Evolutionary conservation across 2,113 vertebrate genomes (phyloP), one percentile per base, ranked within the genome.

Genomic region (Tympanuchus pallidicinctus): DNA sequence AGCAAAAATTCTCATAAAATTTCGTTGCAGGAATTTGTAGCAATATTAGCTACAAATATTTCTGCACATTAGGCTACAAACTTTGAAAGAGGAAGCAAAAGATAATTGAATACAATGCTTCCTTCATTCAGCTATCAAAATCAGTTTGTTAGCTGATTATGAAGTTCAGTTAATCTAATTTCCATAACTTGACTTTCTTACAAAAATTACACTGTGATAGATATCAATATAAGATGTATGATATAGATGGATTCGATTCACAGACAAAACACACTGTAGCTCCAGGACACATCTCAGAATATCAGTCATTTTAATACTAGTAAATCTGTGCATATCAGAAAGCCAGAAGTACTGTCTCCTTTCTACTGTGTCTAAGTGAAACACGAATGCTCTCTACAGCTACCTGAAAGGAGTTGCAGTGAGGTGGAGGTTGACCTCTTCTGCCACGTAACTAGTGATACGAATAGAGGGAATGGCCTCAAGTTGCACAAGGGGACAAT

Each of bases 321-420:
- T 74, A 86, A 81, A 93, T 75, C 80, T 93, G 36, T 48, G 74
- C 13, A 36, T 50, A 88, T 69, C 79, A 89, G 65, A 92, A 82
- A 92, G 45, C 38, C 34, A 70, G 85, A 13, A 48, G 4, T 15
- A 40, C 40, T 91, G 32, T 80, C 50, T 77, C 72, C 80, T 70
- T 86, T 86, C 72, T 67, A 11, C 76, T 60, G 64, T 0, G 2
- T 36, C 59, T 72, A 91, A 91, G 54, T 75, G 74, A 89, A 95
- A 95, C 60, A 77, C 16, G 59, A 93, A 52, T 52, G 25, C 50
- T 52, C 50, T 28, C 50, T 52, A 52, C 50, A 28, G 13, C 50
- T 52, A 27, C 50, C 50, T 28, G 50, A 52, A 52, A 25, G 25
- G 50, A 52, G 50, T 5, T 52, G 24, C 15, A 9, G 25, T 52